Percentiles rank a stretch among this genome's conserved stretches.
phyloP scores from a whole-genome alignment of 2,888 invertebrate genomes.

The Drosophila mulleri region DNA sequence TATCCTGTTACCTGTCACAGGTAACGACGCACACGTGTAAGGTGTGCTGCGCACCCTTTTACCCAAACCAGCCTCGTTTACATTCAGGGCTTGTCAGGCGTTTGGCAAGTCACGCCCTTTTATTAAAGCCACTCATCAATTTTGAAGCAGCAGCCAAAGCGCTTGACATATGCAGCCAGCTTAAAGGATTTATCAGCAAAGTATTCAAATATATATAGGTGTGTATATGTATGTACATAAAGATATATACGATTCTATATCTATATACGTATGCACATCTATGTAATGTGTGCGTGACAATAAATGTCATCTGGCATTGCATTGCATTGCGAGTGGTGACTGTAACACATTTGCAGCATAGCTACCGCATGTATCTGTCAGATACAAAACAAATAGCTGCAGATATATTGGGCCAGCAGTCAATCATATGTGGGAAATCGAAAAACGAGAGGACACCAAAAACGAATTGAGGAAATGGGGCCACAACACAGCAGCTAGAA shows the following conservation, averaged over 20 bases:
- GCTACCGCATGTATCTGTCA: slow-evolving; percentile 63
- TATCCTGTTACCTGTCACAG: slow-evolving; percentile 53
- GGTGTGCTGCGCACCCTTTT: neutral
- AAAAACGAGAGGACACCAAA: slow-evolving; percentile 18
- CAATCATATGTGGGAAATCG: slow-evolving; percentile 59
- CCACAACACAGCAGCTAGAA: slow-evolving; percentile 21
- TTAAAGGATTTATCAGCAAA: slow-evolving; percentile 71
- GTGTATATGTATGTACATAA: slow-evolving; percentile 11
- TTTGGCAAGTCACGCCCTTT: slow-evolving; percentile 73
- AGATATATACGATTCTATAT: neutral
- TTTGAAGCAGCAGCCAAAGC: slow-evolving; percentile 60
- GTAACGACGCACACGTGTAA: slow-evolving; percentile 60
- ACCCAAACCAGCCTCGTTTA: neutral
- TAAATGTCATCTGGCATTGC: slow-evolving; percentile 63
- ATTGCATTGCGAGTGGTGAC: slow-evolving; percentile 55
- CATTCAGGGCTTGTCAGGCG: slow-evolving; percentile 25
- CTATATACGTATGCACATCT: slow-evolving; percentile 6
- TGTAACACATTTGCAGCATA: slow-evolving; percentile 69
- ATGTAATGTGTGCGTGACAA: slow-evolving; percentile 36
- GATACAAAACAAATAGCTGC: slow-evolving; percentile 58
- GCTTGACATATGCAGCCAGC: slow-evolving; percentile 70
- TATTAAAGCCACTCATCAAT: slow-evolving; percentile 82
- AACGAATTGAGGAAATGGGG: slow-evolving; percentile 14
- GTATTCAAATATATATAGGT: slow-evolving; percentile 33
- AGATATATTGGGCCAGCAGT: slow-evolving; percentile 50